phyloP scores from a whole-genome alignment of 2,888 invertebrate species.

The Cheilosia pagana region DNA sequence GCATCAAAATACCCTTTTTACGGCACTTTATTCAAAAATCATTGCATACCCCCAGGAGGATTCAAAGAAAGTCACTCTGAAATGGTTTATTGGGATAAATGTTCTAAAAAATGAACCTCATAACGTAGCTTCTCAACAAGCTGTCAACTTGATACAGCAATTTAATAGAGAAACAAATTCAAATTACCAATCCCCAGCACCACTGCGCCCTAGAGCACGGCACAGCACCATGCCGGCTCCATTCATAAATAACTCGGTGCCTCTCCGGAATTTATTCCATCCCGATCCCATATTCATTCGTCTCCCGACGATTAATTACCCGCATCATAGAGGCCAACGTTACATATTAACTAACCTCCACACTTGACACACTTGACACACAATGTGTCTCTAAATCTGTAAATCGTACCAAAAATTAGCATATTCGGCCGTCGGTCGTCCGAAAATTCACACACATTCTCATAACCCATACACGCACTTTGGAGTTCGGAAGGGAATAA shows the following conservation, averaged over 20 bases:
- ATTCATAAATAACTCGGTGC: not conserved
- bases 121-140: too few species aligned
- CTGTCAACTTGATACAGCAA: too few species aligned
- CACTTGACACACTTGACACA: slow-evolving; percentile 51
- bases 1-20: too few species aligned
- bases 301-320: slow-evolving; percentile 41
- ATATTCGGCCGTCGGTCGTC: slow-evolving; percentile 17
- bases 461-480: not conserved
- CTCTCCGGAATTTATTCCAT: not conserved
- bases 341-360: slow-evolving; percentile 46
- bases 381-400: slow-evolving; percentile 15
- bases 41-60: too few species aligned
- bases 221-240: not conserved
- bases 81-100: too few species aligned
- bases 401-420: slow-evolving; percentile 54
- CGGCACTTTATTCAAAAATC: too few species aligned
- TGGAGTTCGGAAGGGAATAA: slow-evolving; percentile 63
- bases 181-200: too few species aligned
- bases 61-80: too few species aligned
- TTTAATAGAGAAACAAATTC: too few species aligned
- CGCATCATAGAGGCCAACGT: slow-evolving; percentile 48
- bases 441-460: slow-evolving; percentile 5
- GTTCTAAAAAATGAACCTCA: too few species aligned
- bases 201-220: too few species aligned
- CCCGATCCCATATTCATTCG: not conserved